A percentile compares a stretch with the other conserved stretches of the same genome.
phyloP scores from a whole-genome alignment of 2,888 invertebrate genomes.

The Eueremaeus valkanovi region DNA sequence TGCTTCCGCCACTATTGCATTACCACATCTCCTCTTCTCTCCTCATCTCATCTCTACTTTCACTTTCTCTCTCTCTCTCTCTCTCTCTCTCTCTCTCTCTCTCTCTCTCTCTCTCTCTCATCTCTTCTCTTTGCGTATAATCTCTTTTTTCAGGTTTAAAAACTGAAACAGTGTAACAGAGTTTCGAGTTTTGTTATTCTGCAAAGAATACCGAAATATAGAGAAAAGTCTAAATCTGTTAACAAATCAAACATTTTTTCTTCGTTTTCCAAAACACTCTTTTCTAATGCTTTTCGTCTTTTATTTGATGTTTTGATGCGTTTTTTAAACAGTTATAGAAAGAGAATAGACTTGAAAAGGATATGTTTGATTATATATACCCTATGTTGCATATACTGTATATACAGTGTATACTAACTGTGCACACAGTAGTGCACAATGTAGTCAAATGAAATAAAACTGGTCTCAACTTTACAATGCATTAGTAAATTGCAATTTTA shows the following conservation, averaged over 20 bases:
- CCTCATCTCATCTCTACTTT: no score
- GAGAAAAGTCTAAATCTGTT: neutral
- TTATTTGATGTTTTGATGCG: neutral
- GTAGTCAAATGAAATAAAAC: neutral
- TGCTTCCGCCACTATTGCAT: conserved; percentile 3
- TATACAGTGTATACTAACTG: no score
- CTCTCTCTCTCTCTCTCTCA: no score
- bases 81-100: no score
- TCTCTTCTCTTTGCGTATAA: neutral
- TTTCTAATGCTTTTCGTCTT: neutral
- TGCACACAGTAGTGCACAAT: no score
- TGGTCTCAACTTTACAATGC: neutral
- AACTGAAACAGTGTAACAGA: neutral
- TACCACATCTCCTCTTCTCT: neutral
- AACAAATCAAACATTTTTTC: neutral
- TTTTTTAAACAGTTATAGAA: no score
- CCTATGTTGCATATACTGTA: no score
- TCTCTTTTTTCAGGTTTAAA: neutral
- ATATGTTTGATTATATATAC: no score
- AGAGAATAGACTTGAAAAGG: no score
- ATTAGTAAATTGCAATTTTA: conserved; percentile 16
- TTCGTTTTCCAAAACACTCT: neutral
- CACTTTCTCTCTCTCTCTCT: no score
- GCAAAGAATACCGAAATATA: neutral
- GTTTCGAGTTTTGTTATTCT: neutral